Base-by-base conservation (phyloP, 2,888 invertebrate genomes). In the Epiblema foenella region DNA sequence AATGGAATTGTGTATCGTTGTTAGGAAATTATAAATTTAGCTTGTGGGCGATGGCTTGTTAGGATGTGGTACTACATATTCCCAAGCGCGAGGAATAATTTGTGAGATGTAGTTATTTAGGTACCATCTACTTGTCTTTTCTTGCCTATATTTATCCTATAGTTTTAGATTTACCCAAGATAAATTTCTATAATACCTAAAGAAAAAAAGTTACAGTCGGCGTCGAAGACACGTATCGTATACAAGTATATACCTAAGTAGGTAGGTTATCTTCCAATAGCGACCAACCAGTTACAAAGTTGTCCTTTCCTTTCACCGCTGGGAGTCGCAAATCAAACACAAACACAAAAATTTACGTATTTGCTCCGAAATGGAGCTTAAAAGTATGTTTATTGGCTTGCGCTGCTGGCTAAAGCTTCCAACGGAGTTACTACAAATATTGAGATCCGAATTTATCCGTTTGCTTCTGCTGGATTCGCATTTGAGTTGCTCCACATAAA, bases 11-110 rank as follows among this genome's bases (percentile, higher is more conserved):
- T 7, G 37, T 69, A 29, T 56, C 49, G 42, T 46, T 29, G 49
- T 51, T 64, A 51, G 63, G 64, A 64, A 64, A 39, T 69, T 18
- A 69, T 63, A 51, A 64, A 58, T 49, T 69, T 33, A 18, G 42
- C 7, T 57, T 57, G 10, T 69, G n/a, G 12, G 0, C 20, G 49
- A 68, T 11, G 29, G 29, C 29, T 56, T 56, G 56, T 56, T 33
- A 62, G 49, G 29, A 49, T 49, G 49, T 29, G 12, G 49, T 60
- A n/a, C n/a, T n/a, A n/a, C n/a, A n/a, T n/a, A 46, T 42, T 15
- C 33, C 9, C 33, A 33, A 0, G 33, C 33, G 33, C 7, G 5
- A 33, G 33, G 33, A 33, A 33, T 33, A 33, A 33, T 33, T 5
- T 33, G 33, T 33, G 33, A 33, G 5, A 7, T 33, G 33, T 33